These are phyloP conservation scores for Thamnaconus septentrionalis DNA, from an alignment of 2,113 vertebrate species.

Conservation along the genomic window DNA sequence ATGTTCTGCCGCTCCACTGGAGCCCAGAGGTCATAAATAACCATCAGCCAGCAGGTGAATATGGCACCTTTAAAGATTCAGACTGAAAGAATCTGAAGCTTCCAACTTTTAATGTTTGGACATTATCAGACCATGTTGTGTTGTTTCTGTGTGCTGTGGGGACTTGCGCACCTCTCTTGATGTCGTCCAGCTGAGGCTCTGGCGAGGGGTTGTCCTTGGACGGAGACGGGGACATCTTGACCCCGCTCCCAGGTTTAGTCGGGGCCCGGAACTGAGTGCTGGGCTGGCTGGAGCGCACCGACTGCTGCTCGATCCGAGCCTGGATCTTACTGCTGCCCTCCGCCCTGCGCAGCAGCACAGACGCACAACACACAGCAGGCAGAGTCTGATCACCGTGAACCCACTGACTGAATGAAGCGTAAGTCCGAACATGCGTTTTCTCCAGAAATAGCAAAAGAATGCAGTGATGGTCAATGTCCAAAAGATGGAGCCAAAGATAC, in stretches of 20 bases:
- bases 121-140: no score
- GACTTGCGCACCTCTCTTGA: slow-evolving; percentile 88
- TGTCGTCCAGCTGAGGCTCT: slow-evolving; percentile 96
- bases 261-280: slow-evolving; percentile 89
- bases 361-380: slow-evolving; percentile 34
- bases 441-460: no score
- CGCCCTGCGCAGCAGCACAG: slow-evolving; percentile 73
- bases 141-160: no score
- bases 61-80: no score
- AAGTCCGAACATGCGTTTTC: background rate
- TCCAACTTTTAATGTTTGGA: no score
- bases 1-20: no score
- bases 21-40: no score
- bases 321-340: slow-evolving; percentile 99
- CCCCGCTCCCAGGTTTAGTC: slow-evolving; percentile 85
- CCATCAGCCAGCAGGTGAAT: no score
- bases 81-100: no score
- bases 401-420: no score
- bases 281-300: slow-evolving; percentile 83
- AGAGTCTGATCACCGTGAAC: background rate
- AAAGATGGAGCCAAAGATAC: background rate
- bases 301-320: slow-evolving; percentile 93
- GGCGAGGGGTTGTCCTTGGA: slow-evolving; percentile 95
- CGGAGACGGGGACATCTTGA: slow-evolving; percentile 92
- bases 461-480: no score